A percentile compares a stretch with the other conserved stretches of the same genome.
These are phyloP conservation scores for Lithobates pipiens DNA, from an alignment of 2,797 vertebrate species.

Conservation along the genomic window DNA sequence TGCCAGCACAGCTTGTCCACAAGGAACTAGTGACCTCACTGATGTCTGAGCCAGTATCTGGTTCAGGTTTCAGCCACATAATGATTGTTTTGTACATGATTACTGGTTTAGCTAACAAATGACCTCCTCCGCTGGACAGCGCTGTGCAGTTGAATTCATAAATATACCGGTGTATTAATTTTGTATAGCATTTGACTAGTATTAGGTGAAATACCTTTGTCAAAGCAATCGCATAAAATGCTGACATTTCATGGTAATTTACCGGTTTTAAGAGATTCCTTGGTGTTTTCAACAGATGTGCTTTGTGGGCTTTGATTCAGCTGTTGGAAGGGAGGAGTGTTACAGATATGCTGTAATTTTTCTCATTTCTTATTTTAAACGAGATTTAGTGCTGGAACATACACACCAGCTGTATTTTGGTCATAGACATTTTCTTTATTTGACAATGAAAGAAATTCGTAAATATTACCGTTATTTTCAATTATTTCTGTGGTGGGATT, in stretches of 20 bases:
- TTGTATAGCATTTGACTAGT: neutral
- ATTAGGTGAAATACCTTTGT: neutral
- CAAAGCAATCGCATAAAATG: neutral
- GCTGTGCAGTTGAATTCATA: neutral
- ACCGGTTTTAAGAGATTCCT: conserved; percentile 64
- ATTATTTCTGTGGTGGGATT: neutral
- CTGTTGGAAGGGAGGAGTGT: conserved; percentile 64
- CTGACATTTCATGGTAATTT: conserved; percentile 59
- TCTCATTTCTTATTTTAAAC: conserved; percentile 42
- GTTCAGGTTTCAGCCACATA: neutral
- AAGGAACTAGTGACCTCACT: neutral
- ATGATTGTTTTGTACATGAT: neutral
- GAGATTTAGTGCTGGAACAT: neutral
- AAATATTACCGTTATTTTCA: neutral
- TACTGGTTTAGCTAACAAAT: neutral
- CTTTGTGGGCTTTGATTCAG: conserved; percentile 66
- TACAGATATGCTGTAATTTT: conserved; percentile 37
- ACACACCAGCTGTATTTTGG: conserved; percentile 27
- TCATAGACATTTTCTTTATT: neutral
- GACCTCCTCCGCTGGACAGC: neutral
- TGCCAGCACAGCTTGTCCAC: neutral
- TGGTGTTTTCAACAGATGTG: conserved; percentile 68
- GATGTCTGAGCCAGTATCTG: neutral
- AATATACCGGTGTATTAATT: neutral
- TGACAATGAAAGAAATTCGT: too few species aligned